Conservation (phyloP, 2,113 vertebrate genomes). For the human region GRCh38 chr2:185054501-185055000, state of each 20-base stretch:
- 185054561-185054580: not conserved
- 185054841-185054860: not conserved
- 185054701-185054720: not conserved
- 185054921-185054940: not conserved
- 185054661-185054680: not conserved
- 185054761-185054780: not conserved
- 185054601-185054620: not conserved
- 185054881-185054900: not conserved
- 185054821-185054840: not conserved
- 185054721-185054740: not conserved
- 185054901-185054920: not conserved
- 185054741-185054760: not conserved
- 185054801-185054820: not conserved
- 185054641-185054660: not conserved
- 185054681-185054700: not conserved
- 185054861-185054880: not conserved
- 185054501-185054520: not conserved
- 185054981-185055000: not conserved
- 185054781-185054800: not conserved
- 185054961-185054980: not conserved
- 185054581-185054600: not conserved
- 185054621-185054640: not conserved
- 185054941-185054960: not conserved
- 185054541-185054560: not conserved
- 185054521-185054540: not conserved